Evolutionary conservation across 2,797 vertebrate species (phyloP).

Genomic region (Parotocinclus haroldoi): DNA sequence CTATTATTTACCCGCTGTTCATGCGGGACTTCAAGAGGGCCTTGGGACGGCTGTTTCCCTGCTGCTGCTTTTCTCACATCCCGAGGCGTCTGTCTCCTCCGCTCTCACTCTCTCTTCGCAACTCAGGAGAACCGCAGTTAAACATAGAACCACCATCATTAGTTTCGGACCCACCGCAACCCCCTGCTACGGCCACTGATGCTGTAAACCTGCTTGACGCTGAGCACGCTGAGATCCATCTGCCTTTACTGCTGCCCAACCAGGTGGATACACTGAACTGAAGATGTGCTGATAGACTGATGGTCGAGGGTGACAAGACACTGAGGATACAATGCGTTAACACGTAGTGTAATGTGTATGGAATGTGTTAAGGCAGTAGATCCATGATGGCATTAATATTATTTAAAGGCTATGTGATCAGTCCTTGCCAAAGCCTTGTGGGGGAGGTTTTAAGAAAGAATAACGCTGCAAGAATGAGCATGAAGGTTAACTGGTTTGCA

Average conservation of each 20-base stretch:
- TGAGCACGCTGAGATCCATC: conserved; percentile 59
- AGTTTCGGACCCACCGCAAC: conserved; percentile 69
- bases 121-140: conserved; percentile 84
- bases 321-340: neutral
- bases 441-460: conserved; percentile 30
- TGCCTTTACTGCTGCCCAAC: conserved; percentile 65
- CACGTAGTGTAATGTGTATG: too few species aligned
- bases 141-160: conserved; percentile 70
- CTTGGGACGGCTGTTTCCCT: conserved; percentile 84
- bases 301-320: neutral
- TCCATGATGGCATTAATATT: conserved; percentile 5
- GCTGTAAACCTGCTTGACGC: conserved; percentile 71
- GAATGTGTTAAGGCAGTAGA: too few species aligned
- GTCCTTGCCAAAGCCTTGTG: conserved; percentile 29
- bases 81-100: conserved; percentile 79
- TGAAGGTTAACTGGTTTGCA: conserved; percentile 11
- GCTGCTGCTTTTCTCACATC: conserved; percentile 69
- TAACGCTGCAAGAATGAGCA: conserved; percentile 23
- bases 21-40: conserved; percentile 97
- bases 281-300: conserved; percentile 33
- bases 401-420: conserved; percentile 14
- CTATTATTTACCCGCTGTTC: conserved; percentile 97
- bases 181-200: conserved; percentile 56
- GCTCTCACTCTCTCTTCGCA: conserved; percentile 85
- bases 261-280: conserved; percentile 74